Percentiles rank a stretch among this genome's conserved stretches.
phyloP scores from a whole-genome alignment of 2,113 vertebrate genomes.

The Gracilinanus agilis region DNA sequence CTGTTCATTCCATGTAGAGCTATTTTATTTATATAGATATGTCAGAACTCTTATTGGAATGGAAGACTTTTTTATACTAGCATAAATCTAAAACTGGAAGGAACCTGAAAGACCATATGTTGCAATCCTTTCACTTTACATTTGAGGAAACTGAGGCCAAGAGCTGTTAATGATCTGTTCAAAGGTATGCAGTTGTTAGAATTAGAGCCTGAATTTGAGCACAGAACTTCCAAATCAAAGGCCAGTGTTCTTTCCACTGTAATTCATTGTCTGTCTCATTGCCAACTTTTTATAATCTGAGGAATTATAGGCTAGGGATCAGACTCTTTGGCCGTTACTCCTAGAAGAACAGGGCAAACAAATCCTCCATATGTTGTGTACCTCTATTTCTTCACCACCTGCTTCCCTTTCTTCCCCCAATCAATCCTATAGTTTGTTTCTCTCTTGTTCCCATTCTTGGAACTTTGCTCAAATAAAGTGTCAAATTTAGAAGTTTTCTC shows the following conservation, averaged over 20 bases:
- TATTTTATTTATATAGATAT: neutral
- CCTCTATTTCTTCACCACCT: neutral
- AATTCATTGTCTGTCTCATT: neutral
- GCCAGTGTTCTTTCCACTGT: neutral
- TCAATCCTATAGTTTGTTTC: conserved; percentile 73
- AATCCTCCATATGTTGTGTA: neutral
- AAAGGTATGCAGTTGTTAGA: neutral
- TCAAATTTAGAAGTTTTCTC: conserved; percentile 66
- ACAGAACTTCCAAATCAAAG: neutral
- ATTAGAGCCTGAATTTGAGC: neutral
- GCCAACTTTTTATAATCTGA: neutral
- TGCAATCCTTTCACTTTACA: neutral
- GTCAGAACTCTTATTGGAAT: neutral
- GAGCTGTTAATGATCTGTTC: neutral
- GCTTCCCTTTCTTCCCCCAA: neutral
- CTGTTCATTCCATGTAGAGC: neutral
- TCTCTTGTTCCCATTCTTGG: conserved; percentile 64
- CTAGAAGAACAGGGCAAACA: neutral
- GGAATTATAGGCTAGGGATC: neutral
- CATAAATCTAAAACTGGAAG: neutral
- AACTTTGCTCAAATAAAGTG: conserved; percentile 74
- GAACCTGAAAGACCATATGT: neutral
- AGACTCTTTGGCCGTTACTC: neutral
- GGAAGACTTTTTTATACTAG: neutral
- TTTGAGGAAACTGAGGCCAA: neutral